Conservation (phyloP, 1,140 invertebrate genomes). For the Zaprionus camerounensis region DNA sequence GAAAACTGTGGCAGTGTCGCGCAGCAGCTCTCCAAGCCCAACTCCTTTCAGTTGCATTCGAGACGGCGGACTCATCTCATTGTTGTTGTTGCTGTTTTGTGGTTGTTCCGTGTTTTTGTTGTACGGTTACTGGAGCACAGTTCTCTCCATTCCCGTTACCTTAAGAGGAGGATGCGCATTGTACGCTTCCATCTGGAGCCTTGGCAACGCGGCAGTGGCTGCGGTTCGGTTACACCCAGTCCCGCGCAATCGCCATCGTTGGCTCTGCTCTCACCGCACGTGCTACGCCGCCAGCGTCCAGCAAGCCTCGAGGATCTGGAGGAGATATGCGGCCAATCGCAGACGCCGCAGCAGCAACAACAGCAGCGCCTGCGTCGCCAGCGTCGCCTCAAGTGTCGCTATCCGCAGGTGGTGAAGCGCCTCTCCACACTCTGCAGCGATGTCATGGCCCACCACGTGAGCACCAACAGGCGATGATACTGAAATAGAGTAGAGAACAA, state of each 20-base stretch:
- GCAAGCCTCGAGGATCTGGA: conserved; percentile 72
- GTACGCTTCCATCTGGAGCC: conserved; percentile 83
- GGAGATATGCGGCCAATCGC: conserved; percentile 16
- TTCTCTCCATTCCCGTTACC: conserved; percentile 9
- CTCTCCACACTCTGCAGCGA: conserved; percentile 82
- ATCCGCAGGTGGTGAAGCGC: conserved; percentile 81
- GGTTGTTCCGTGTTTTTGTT: neutral
- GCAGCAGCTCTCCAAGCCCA: conserved; percentile 19
- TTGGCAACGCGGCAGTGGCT: conserved; percentile 75
- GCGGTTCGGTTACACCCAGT: conserved; percentile 75
- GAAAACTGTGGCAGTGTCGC: conserved; percentile 55
- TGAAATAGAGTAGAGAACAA: no score
- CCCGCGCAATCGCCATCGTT: conserved; percentile 79
- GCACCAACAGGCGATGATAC: conserved; percentile 7
- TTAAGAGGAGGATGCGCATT: conserved; percentile 70
- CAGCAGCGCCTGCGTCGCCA: conserved; percentile 43
- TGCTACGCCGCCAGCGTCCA: conserved; percentile 77
- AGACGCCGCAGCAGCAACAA: conserved; percentile 41
- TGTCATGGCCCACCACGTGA: conserved; percentile 78
- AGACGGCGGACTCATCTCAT: conserved; percentile 51
- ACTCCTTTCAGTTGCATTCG: conserved; percentile 79
- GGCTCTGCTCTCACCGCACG: conserved; percentile 74
- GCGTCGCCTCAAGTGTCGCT: conserved; percentile 73
- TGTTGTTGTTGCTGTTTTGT: conserved; percentile 22
- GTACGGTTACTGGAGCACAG: conserved; percentile 9